A percentile compares a stretch with the other conserved stretches of the same genome.
Conservation (phyloP, 2,888 invertebrate genomes). For the Metalampra italica region DNA sequence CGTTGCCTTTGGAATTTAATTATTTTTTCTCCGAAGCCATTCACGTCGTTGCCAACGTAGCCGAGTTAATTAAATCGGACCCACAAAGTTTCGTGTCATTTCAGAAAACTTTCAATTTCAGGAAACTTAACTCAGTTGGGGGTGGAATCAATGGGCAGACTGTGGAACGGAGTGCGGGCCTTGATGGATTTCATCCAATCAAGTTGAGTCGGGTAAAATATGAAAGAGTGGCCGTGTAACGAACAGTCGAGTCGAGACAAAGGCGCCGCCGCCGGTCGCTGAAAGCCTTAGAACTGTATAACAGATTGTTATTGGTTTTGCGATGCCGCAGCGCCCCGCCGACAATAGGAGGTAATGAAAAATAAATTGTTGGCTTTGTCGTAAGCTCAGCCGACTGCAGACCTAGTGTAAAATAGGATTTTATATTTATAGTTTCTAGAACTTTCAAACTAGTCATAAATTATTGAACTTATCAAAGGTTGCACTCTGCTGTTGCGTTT, state of each 20-base stretch:
- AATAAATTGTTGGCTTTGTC: constrained; percentile 38
- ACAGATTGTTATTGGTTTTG: constrained; percentile 54
- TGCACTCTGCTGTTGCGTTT: too few species aligned
- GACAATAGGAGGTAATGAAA: constrained; percentile 36
- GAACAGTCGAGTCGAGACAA: constrained; percentile 37
- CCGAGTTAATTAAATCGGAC: constrained; percentile 26
- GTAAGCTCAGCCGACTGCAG: constrained; percentile 1
- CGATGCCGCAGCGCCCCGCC: constrained; percentile 24
- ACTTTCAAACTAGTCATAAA: neutral
- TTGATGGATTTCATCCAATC: constrained; percentile 54
- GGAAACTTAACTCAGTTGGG: constrained; percentile 28
- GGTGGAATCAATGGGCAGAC: constrained; percentile 41
- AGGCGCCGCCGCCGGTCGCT: constrained; percentile 19
- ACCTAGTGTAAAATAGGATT: constrained; percentile 11
- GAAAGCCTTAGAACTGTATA: constrained; percentile 42
- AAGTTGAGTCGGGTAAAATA: constrained; percentile 42
- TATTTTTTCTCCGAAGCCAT: constrained; percentile 21
- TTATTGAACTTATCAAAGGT: neutral
- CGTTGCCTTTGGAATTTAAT: neutral
- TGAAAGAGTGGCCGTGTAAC: constrained; percentile 45
- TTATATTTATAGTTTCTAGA: constrained; percentile 12
- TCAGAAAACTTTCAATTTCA: constrained; percentile 39
- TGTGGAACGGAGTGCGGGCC: constrained; percentile 27
- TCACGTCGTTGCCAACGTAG: constrained; percentile 22
- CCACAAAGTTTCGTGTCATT: constrained; percentile 27